phyloP scores from a whole-genome alignment of 2,888 invertebrate genomes.

The Idaea straminata region DNA sequence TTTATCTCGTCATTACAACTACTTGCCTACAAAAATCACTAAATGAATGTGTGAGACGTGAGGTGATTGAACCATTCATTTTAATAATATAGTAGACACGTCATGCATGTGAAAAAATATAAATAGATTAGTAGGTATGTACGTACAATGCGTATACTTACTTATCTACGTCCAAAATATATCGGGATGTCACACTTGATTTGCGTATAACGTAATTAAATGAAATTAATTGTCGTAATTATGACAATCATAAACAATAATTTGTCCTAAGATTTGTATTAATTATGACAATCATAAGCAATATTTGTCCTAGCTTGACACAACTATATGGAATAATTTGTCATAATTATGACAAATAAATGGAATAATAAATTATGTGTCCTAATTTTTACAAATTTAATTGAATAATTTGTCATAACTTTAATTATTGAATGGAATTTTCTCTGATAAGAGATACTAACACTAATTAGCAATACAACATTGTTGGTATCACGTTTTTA shows the following conservation, averaged over 20 bases:
- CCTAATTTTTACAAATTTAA: too few relatives aligned
- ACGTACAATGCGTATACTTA: conserved; percentile 2
- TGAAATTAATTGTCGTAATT: neutral
- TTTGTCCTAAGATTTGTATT: neutral
- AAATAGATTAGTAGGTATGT: neutral
- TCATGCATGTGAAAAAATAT: neutral
- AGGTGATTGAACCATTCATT: conserved; percentile 17
- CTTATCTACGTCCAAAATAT: too few relatives aligned
- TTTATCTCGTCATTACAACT: conserved; percentile 5
- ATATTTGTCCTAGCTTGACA: too few relatives aligned
- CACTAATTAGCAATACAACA: neutral
- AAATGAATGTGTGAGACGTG: conserved; percentile 11
- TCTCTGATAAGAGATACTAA: too few relatives aligned
- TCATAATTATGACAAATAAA: too few relatives aligned
- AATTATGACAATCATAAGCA: too few relatives aligned
- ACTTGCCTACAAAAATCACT: neutral
- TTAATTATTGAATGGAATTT: too few relatives aligned
- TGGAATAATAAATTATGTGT: too few relatives aligned
- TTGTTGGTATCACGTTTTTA: neutral
- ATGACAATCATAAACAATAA: too few relatives aligned
- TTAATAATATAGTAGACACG: neutral
- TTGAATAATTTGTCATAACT: too few relatives aligned
- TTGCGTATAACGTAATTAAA: neutral
- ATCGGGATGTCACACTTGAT: too few relatives aligned
- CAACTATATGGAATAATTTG: too few relatives aligned